Conservation (phyloP, 1,140 invertebrate genomes). For the Pseudomyrmex gracilis region DNA sequence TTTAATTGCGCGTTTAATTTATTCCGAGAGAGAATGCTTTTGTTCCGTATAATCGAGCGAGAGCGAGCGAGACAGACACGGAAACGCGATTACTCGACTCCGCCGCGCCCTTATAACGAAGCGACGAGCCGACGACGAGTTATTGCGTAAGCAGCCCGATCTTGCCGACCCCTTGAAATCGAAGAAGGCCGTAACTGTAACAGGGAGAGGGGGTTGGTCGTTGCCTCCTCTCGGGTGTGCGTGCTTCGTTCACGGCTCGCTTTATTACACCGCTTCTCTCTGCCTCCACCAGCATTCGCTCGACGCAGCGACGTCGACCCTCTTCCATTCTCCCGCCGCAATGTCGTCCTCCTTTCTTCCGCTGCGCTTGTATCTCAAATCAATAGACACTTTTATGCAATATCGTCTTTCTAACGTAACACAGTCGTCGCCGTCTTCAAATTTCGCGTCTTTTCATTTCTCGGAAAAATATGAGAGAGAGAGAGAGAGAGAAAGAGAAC, state of each 20-base stretch:
- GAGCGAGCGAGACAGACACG: background rate
- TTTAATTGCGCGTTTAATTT: slow-evolving; percentile 58
- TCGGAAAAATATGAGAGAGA: background rate
- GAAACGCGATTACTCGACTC: slow-evolving; percentile 43
- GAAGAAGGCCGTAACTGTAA: slow-evolving; percentile 74
- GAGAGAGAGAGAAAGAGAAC: too few species aligned
- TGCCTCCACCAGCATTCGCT: slow-evolving; percentile 48
- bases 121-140: slow-evolving; percentile 36
- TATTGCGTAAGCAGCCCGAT: slow-evolving; percentile 73
- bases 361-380: slow-evolving; percentile 66
- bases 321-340: slow-evolving; percentile 10
- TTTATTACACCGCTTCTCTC: slow-evolving; percentile 73
- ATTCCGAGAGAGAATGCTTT: slow-evolving; percentile 32
- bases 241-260: slow-evolving; percentile 69
- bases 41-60: slow-evolving; percentile 2
- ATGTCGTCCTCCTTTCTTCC: slow-evolving; percentile 25
- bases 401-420: slow-evolving; percentile 48
- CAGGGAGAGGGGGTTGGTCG: slow-evolving; percentile 32
- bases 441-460: slow-evolving; percentile 21
- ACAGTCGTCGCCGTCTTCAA: slow-evolving; percentile 19
- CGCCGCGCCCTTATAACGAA: slow-evolving; percentile 61
- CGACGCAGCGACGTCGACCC: slow-evolving; percentile 41
- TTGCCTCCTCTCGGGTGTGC: slow-evolving; percentile 57
- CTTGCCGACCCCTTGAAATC: slow-evolving; percentile 75
- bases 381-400: slow-evolving; percentile 70